Percentiles rank a stretch among this genome's conserved stretches.
Conservation (phyloP, 2,888 invertebrate genomes). For the Pristionchus fissidentatus region DNA sequence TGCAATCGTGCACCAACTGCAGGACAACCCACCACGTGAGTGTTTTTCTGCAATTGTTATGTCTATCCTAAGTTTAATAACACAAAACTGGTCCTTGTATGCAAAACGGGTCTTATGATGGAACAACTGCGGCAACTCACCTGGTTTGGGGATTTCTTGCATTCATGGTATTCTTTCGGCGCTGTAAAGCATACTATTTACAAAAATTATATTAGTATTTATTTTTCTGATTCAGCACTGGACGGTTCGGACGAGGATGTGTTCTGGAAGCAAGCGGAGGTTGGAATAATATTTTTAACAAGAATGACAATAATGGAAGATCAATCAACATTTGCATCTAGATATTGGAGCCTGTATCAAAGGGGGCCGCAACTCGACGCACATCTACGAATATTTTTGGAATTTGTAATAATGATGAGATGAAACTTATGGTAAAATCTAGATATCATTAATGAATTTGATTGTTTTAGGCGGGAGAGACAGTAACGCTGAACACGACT, state of each 20-base stretch:
- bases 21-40: constrained; percentile 55
- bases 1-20: constrained; percentile 60
- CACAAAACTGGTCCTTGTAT: background rate
- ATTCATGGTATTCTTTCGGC: background rate
- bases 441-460: background rate
- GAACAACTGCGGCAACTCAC: background rate
- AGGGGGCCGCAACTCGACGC: too few relatives aligned
- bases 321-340: too few relatives aligned
- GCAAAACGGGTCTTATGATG: background rate
- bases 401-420: too few relatives aligned
- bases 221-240: background rate
- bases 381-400: too few relatives aligned
- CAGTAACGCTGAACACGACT: constrained; percentile 47
- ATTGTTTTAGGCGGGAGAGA: constrained; percentile 55
- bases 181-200: background rate
- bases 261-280: background rate
- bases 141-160: too few relatives aligned
- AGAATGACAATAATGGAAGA: too few relatives aligned
- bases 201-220: background rate
- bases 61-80: background rate
- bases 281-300: too few relatives aligned
- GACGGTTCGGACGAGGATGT: background rate
- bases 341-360: too few relatives aligned
- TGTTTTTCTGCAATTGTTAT: background rate
- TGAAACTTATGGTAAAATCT: too few relatives aligned